Evolutionary conservation across 2,113 vertebrate species (phyloP), one percentile per base, ranked within the genome.

Genomic region (Pseudorasbora parva): DNA sequence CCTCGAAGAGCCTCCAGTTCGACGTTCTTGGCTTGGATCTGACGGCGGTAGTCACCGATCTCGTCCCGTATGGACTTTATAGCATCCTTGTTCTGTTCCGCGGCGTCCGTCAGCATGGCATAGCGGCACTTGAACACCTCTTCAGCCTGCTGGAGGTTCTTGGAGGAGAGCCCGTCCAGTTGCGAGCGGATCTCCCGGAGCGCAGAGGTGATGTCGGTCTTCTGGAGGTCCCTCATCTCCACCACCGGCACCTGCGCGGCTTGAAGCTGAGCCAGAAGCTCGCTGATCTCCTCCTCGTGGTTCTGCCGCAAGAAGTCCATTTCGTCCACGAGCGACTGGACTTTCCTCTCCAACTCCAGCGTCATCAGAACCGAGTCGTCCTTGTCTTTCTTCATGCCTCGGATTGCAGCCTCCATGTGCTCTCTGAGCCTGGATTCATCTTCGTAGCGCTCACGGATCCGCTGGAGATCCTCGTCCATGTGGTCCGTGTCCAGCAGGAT

Each of bases 71-170:
- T 19, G 7, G 84, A 77, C 73, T 78, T 82, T 1, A 97, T 94
- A 73, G 96, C 96, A 88, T 97, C 96, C 45, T 93, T 94, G 95
- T 93, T 96, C 87, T 95, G 93, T 76, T 93, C 94, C 12, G 96
- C 97, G 88, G 96, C 95, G 86, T 97, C 95, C 17, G 92, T 95
- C 68, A 98, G 93, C 89, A 93, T 95, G 84, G 93, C 94, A 45
- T 96, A 96, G 90, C 95, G 95, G 84, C 93, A 89, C 88, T 95
- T 95, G 94, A 96, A 97, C 96, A 96, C 97, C 82, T 96, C 96
- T 86, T 96, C 97, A 11, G 96, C 96, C 1, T 96, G 95, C 87
- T 97, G 96, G 86, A 97, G 91, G 91, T 97, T 98, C 79, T 95
- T 95, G 83, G 95, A 95, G 57, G 96, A 95, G 87, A 98, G 93